Conservation (phyloP, 35 echinoderm and acorn worm species). For the Diadema setosum region DNA sequence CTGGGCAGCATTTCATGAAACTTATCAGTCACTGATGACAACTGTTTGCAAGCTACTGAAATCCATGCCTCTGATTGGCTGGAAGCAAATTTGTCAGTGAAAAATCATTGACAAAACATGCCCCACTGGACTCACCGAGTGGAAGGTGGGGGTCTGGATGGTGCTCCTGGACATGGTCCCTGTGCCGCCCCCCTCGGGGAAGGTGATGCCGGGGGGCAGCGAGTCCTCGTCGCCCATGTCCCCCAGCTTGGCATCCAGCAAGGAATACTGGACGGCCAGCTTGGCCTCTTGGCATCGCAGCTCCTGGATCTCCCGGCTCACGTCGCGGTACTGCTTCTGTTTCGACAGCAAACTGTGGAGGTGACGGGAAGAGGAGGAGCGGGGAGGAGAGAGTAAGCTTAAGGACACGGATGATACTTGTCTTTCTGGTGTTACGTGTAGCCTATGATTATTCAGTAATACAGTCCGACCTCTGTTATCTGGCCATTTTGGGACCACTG, state of each 20-base stretch:
- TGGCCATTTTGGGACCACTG: no score
- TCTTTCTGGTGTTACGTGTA: no score
- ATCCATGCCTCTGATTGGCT: no score
- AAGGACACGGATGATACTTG: neutral
- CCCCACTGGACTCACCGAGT: neutral
- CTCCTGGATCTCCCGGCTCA: constrained; percentile 70
- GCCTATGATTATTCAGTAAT: no score
- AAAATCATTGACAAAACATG: no score
- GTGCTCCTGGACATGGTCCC: neutral
- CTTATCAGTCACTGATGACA: no score
- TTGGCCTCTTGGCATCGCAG: constrained; percentile 82
- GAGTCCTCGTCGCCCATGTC: constrained; percentile 62
- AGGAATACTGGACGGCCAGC: constrained; percentile 43
- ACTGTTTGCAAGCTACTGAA: no score
- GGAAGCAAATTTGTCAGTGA: no score
- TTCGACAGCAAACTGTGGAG: constrained; percentile 66
- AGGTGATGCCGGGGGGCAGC: constrained; percentile 58
- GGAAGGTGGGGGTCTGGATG: neutral
- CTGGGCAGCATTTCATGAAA: no score
- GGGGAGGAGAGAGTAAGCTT: neutral
- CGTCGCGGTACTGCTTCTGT: constrained; percentile 84
- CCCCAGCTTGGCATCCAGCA: constrained; percentile 49
- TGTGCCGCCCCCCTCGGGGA: neutral
- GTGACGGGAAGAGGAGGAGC: neutral
- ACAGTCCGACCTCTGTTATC: no score